A percentile compares a stretch with the other conserved stretches of the same genome.
phyloP scores from a whole-genome alignment of 2,888 invertebrate species.

The Clistopyga incitator region DNA sequence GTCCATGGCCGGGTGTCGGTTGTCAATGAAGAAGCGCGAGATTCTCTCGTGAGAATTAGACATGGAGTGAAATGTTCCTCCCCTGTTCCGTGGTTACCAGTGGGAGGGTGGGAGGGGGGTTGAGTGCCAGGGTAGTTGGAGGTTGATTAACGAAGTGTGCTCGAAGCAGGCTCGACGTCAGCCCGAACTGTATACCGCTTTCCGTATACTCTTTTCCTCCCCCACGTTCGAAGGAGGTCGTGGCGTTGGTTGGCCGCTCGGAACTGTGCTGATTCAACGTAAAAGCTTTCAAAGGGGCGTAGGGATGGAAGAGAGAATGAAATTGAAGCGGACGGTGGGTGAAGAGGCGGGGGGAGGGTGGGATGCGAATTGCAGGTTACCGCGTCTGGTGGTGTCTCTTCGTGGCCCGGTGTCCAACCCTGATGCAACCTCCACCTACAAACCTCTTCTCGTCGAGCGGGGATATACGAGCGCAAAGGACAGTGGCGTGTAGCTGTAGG shows the following conservation, averaged over 20 bases:
- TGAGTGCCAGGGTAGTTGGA: not conserved
- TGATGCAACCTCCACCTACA: slow-evolving; percentile 1
- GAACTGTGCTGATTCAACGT: not conserved
- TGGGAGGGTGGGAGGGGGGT: no score
- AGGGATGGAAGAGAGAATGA: slow-evolving; percentile 20
- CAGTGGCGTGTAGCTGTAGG: slow-evolving; percentile 19
- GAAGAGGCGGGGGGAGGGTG: not conserved
- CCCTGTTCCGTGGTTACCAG: slow-evolving; percentile 8
- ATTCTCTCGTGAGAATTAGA: not conserved
- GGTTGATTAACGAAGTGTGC: slow-evolving; percentile 50
- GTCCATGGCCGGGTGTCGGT: not conserved
- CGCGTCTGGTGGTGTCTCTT: no score
- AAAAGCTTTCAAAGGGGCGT: slow-evolving; percentile 25
- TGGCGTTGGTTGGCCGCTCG: slow-evolving; percentile 22
- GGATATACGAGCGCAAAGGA: slow-evolving; percentile 26
- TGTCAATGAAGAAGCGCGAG: not conserved
- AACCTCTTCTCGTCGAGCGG: slow-evolving; percentile 3
- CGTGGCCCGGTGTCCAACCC: not conserved
- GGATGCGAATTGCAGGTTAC: slow-evolving; percentile 9
- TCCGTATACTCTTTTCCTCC: slow-evolving; percentile 11
- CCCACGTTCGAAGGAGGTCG: slow-evolving; percentile 4
- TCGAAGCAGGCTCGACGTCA: slow-evolving; percentile 35
- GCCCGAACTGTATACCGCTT: slow-evolving; percentile 7
- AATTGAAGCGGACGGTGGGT: not conserved
- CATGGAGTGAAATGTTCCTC: slow-evolving; percentile 8